Evolutionary conservation across 2,888 invertebrate genomes (phyloP).

Genomic region (Ecdyonurus torrentis): DNA sequence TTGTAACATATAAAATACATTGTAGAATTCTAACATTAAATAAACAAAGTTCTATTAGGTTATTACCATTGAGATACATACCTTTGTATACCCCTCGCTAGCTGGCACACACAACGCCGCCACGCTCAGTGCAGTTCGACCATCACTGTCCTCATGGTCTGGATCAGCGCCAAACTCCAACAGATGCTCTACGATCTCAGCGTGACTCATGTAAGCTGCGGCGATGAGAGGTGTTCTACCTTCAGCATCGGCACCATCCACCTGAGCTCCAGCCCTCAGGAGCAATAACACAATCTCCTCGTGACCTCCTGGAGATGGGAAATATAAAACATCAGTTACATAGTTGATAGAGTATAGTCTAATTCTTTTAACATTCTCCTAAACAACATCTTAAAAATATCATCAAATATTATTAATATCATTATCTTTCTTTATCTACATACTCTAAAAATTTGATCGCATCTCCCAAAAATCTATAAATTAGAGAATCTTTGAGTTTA

Average conservation of each 20-base stretch:
- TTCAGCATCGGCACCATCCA: slow-evolving; percentile 74
- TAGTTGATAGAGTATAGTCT: too few relatives aligned
- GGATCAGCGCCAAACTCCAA: slow-evolving; percentile 67
- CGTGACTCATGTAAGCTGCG: slow-evolving; percentile 91
- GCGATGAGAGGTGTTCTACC: slow-evolving; percentile 86
- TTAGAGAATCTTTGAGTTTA: too few relatives aligned
- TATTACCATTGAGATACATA: slow-evolving; percentile 13
- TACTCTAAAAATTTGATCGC: too few relatives aligned
- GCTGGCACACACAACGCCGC: slow-evolving; percentile 72
- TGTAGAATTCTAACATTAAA: too few relatives aligned
- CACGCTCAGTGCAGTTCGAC: slow-evolving; percentile 73
- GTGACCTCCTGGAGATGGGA: slow-evolving; percentile 39
- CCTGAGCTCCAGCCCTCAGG: slow-evolving; percentile 54
- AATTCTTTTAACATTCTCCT: too few relatives aligned
- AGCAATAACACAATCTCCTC: slow-evolving; percentile 62
- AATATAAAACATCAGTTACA: not conserved
- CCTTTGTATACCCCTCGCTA: slow-evolving; percentile 50
- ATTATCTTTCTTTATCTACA: too few relatives aligned
- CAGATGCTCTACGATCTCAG: slow-evolving; percentile 72
- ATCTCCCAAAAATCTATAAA: too few relatives aligned
- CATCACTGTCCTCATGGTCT: slow-evolving; percentile 74
- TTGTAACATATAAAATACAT: too few relatives aligned
- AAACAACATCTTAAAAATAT: too few relatives aligned
- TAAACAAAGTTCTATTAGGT: too few relatives aligned
- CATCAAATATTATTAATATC: too few relatives aligned